These are phyloP conservation scores for Orthonychiurus folsomi DNA, from an alignment of 2,888 invertebrate species.

Conservation along the genomic window DNA sequence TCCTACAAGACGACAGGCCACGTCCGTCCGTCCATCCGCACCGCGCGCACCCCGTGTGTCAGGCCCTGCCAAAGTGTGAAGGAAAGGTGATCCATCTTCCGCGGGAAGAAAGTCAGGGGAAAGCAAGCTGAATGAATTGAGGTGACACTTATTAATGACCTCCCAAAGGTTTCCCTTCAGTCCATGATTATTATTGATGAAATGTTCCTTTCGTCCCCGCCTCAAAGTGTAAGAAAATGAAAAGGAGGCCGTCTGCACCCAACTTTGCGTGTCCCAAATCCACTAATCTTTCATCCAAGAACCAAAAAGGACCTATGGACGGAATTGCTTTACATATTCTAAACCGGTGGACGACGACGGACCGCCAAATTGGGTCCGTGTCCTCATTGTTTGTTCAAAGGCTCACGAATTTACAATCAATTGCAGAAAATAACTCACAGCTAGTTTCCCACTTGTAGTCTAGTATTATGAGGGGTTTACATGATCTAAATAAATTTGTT, in stretches of 20 bases:
- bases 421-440: too few relatives aligned
- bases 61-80: not conserved
- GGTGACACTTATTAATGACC: slow-evolving; percentile 14
- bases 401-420: too few relatives aligned
- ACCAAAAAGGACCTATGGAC: not conserved
- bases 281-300: slow-evolving; percentile 4
- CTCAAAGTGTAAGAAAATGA: slow-evolving; percentile 1
- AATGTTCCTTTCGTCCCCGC: slow-evolving; percentile 2
- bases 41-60: too few relatives aligned
- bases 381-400: too few relatives aligned
- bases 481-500: too few relatives aligned
- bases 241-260: not conserved
- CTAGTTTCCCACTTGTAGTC: too few relatives aligned
- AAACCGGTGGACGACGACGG: too few relatives aligned
- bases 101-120: slow-evolving; percentile 8
- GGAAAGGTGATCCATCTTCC: slow-evolving; percentile 9
- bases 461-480: too few relatives aligned
- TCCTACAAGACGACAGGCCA: too few relatives aligned
- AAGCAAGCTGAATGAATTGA: slow-evolving; percentile 6
- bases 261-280: slow-evolving; percentile 5
- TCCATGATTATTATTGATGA: slow-evolving; percentile 9
- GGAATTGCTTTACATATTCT: not conserved
- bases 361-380: too few relatives aligned
- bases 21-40: slow-evolving; percentile 5
- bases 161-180: slow-evolving; percentile 4